phyloP scores from a whole-genome alignment of 1,140 invertebrate species.

The Neodiprion lecontei region DNA sequence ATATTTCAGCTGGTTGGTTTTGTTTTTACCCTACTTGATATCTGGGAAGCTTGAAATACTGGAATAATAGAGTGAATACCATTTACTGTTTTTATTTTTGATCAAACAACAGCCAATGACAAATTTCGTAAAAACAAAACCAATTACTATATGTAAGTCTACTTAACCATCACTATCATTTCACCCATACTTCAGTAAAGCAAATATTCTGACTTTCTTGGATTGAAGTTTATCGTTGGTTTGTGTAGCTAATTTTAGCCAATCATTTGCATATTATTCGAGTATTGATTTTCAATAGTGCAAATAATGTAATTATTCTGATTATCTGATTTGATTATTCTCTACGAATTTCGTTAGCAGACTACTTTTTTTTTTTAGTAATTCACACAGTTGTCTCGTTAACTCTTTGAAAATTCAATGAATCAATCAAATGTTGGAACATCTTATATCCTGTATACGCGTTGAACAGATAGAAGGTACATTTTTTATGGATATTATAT shows the following conservation, averaged over 20 bases:
- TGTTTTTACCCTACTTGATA: not conserved
- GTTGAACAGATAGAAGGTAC: slow-evolving; percentile 11
- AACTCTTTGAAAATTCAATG: slow-evolving; percentile 6
- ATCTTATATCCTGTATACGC: slow-evolving; percentile 20
- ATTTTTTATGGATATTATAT: not conserved
- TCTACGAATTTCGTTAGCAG: not conserved
- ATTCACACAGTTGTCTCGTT: slow-evolving; percentile 7
- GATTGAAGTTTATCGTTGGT: not conserved
- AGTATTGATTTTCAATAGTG: too few relatives aligned
- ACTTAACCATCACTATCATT: not conserved
- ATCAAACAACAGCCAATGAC: not conserved
- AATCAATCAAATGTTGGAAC: not conserved
- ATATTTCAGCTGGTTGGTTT: not conserved
- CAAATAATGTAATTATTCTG: too few relatives aligned
- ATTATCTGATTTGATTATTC: too few relatives aligned
- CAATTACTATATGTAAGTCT: not conserved
- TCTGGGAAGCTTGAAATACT: not conserved
- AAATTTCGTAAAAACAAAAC: not conserved
- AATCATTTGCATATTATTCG: too few relatives aligned
- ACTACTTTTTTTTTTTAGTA: slow-evolving; percentile 17
- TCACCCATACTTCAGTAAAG: not conserved
- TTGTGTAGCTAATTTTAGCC: too few relatives aligned
- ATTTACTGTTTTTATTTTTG: too few relatives aligned
- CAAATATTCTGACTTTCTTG: not conserved
- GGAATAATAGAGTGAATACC: not conserved